Evolutionary conservation across 2,888 invertebrate genomes (phyloP), one percentile per base, ranked within the genome.

Genomic region (Hartigia nigra): DNA sequence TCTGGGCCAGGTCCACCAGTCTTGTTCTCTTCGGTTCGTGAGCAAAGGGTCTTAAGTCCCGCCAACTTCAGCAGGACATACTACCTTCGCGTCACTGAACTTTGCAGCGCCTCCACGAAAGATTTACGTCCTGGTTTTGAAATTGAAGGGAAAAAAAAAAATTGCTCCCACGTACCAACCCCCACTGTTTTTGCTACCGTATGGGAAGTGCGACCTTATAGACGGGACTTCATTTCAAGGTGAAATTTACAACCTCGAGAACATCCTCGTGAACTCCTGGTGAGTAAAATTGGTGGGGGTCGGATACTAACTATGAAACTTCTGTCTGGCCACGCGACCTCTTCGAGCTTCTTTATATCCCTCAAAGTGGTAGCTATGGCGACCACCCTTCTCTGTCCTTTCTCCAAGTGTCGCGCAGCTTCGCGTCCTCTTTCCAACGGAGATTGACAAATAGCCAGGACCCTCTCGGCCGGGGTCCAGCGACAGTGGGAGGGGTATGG

Each of bases 301-400:
- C 1, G 55, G 55, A 5, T 23, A 55, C 55, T 35, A 35, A 35
- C 35, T 9, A 9, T 23, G 55, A 23, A 9, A 84, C 83, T 85
- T 82, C 79, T 81, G 85, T 83, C 81, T 82, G 81, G 85, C 84
- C 86, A 86, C 86, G 86, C 86, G 86, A 85, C 84, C 75, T 34
- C 37, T 69, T 5, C 32, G 69, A 77, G 37, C 69, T 55, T 55
- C 55, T 55, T 55, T 55, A 55, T 23, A 55, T 55, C 55, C 55
- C 55, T 55, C 23, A 55, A 55, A 9, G 55, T 55, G 55, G 55
- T 55, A 55, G 55, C 55, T 23, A 55, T 55, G 23, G 23, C 55
- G 23, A 23, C 55, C 55, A 55, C 55, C 55, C 55, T 23, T 55
- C 55, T 23, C 9, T 55, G 55, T 9, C 55, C 23, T 55, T 55